Evolutionary conservation across 2,113 vertebrate genomes (phyloP).

Genomic region (Genyomyrus donnyi): DNA sequence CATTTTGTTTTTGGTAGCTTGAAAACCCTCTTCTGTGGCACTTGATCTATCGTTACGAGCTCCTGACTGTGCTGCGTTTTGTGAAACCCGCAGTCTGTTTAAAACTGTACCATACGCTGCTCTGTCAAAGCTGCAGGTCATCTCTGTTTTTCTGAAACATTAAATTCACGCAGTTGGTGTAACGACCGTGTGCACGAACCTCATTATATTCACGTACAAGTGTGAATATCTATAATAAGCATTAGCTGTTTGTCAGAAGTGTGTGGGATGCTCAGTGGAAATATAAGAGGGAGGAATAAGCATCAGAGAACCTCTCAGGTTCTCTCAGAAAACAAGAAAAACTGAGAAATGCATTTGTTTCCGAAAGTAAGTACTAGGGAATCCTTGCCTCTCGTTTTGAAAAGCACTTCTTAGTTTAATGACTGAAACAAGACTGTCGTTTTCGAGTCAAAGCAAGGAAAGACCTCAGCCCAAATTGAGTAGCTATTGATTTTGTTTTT

Average conservation of each 20-base stretch:
- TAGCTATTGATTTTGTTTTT: background rate
- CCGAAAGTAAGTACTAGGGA: constrained; percentile 46
- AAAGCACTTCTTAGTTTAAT: constrained; percentile 37
- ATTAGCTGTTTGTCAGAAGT: constrained; percentile 15
- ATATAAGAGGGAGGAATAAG: constrained; percentile 35
- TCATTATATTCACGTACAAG: background rate
- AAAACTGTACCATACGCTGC: background rate
- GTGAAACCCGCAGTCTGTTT: background rate
- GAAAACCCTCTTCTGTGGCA: background rate
- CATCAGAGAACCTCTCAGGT: constrained; percentile 38
- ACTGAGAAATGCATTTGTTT: constrained; percentile 11
- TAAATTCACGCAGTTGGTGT: background rate
- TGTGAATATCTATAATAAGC: background rate
- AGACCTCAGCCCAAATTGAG: constrained; percentile 9
- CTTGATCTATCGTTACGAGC: background rate
- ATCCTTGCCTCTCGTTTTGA: constrained; percentile 48
- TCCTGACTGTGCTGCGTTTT: background rate
- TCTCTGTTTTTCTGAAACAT: background rate
- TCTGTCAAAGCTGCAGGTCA: background rate
- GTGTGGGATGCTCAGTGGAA: constrained; percentile 36
- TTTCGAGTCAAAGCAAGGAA: constrained; percentile 23
- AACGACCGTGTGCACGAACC: background rate
- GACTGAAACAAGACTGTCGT: constrained; percentile 24
- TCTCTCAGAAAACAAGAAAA: constrained; percentile 30
- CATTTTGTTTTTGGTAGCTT: background rate